Percentiles rank a stretch among this genome's conserved stretches.
These are phyloP conservation scores for Merops nubicus DNA, from an alignment of 2,113 vertebrate species.

Conservation along the genomic window DNA sequence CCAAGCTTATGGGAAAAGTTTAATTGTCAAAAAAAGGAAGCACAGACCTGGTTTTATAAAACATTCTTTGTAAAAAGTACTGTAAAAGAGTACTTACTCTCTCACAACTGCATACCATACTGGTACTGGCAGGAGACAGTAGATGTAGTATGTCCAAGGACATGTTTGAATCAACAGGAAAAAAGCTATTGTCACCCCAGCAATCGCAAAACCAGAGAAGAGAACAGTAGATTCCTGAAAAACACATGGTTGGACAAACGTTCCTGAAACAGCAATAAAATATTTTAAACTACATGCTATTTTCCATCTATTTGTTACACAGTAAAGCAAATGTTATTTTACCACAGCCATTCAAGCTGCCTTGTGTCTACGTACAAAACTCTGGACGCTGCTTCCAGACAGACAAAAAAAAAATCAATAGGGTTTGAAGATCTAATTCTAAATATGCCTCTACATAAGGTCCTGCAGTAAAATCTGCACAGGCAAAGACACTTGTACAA, in stretches of 20 bases:
- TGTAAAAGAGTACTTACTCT: slow-evolving; percentile 90
- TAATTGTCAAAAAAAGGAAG: not conserved
- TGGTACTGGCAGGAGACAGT: slow-evolving; percentile 91
- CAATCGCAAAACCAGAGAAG: slow-evolving; percentile 66
- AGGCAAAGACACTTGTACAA: not conserved
- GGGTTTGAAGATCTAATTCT: not conserved
- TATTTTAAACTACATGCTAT: not conserved
- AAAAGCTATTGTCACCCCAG: slow-evolving; percentile 74
- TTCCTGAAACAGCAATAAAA: not conserved
- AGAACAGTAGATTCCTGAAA: slow-evolving; percentile 78
- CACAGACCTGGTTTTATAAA: not conserved
- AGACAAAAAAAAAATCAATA: not conserved
- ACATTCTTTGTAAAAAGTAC: not conserved
- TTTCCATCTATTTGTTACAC: not conserved
- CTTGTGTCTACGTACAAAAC: not conserved
- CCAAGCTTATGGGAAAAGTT: not conserved
- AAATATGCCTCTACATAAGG: not conserved
- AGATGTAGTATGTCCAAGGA: slow-evolving; percentile 92
- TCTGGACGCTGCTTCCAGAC: not conserved
- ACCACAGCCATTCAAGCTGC: not conserved
- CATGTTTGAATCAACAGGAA: slow-evolving; percentile 89
- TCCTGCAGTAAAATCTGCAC: not conserved
- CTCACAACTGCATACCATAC: slow-evolving; percentile 90
- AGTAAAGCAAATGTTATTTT: not conserved
- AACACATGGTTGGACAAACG: slow-evolving; percentile 28